These are phyloP conservation scores for Bedellia somnulentella DNA, from an alignment of 2,888 invertebrate genomes.

Conservation along the genomic window DNA sequence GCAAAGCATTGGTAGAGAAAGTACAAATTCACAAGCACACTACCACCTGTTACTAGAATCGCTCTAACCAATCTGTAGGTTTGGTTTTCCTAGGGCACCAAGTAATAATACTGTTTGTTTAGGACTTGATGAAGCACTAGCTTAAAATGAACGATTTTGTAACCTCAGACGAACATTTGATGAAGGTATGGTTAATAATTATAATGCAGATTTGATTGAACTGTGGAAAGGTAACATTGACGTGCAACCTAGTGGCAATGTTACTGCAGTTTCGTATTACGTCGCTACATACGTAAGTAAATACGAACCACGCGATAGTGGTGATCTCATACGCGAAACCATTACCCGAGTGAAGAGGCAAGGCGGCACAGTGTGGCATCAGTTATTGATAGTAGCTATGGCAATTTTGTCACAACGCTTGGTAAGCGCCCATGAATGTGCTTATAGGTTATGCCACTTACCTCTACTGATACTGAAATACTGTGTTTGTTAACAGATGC, in stretches of 20 bases:
- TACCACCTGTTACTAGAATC: no score
- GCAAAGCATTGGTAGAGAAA: no score
- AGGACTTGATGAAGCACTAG: no score
- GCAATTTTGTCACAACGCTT: slow-evolving; percentile 14
- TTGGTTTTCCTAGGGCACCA: no score
- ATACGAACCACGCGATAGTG: slow-evolving; percentile 15
- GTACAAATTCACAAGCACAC: no score
- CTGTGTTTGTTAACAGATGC: slow-evolving; percentile 18
- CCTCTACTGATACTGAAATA: slow-evolving; percentile 14
- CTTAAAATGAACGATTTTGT: slow-evolving; percentile 19
- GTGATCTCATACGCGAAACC: slow-evolving; percentile 14
- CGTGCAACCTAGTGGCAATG: slow-evolving; percentile 19
- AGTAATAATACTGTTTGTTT: slow-evolving; percentile 13
- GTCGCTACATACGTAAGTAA: slow-evolving; percentile 17
- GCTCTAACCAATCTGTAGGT: no score
- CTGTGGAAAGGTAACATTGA: slow-evolving; percentile 22
- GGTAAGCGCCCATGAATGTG: slow-evolving; percentile 17
- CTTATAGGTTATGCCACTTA: slow-evolving; percentile 17
- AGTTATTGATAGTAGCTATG: slow-evolving; percentile 16
- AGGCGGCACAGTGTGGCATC: slow-evolving; percentile 12
- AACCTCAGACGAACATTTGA: slow-evolving; percentile 14
- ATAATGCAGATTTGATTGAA: slow-evolving; percentile 14
- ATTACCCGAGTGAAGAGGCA: slow-evolving; percentile 12
- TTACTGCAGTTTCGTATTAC: slow-evolving; percentile 19
- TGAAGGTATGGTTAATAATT: slow-evolving; percentile 18